phyloP scores from a whole-genome alignment of 2,113 vertebrate genomes.

The Hemichromis elongatus region DNA sequence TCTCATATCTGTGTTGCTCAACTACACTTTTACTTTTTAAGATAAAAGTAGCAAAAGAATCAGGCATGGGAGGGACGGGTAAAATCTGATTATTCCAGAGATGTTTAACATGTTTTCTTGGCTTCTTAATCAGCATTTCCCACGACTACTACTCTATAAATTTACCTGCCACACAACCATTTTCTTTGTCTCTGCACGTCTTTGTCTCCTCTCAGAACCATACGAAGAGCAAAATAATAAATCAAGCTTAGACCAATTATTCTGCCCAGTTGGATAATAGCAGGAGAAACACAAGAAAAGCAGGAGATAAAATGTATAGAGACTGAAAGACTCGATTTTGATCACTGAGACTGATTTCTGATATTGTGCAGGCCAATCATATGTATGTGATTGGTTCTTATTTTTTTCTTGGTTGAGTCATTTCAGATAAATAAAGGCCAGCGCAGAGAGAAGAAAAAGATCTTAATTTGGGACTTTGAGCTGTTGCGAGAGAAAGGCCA shows the following conservation, averaged over 20 bases:
- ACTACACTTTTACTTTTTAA: not conserved
- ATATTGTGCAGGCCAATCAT: not conserved
- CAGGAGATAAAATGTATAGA: not conserved
- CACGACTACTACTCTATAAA: not conserved
- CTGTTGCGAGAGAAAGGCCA: not conserved
- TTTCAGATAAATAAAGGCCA: not conserved
- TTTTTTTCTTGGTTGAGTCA: not conserved
- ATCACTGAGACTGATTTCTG: not conserved
- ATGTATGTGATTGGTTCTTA: not conserved
- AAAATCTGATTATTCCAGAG: not conserved
- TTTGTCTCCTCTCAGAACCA: not conserved
- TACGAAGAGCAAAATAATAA: not conserved
- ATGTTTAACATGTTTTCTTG: constrained; percentile 3
- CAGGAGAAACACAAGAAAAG: not conserved
- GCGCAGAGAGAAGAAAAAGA: not conserved
- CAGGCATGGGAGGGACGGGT: not conserved
- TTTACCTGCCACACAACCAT: not conserved
- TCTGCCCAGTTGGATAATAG: not conserved
- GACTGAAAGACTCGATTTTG: not conserved
- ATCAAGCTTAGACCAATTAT: not conserved
- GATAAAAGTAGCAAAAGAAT: not conserved
- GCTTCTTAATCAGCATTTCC: not conserved
- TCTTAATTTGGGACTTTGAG: not conserved
- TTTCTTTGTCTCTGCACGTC: not conserved
- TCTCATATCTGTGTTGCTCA: not conserved